phyloP scores from a whole-genome alignment of 2,113 vertebrate species.

The Elephantulus edwardii region DNA sequence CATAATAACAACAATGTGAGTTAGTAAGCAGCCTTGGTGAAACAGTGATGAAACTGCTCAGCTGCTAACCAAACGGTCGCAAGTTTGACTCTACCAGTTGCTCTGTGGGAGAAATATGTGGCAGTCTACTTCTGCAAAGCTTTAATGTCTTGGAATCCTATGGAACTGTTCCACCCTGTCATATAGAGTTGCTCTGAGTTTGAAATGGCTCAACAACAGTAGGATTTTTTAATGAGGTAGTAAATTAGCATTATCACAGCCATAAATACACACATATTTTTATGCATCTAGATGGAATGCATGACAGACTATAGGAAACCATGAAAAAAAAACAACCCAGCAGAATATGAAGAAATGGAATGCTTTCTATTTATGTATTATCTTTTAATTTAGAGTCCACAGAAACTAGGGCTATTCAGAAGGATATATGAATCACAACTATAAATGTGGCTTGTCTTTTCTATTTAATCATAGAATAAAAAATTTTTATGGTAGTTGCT shows the following conservation, averaged over 20 bases:
- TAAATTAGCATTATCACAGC: neutral
- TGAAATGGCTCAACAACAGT: no score
- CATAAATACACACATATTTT: neutral
- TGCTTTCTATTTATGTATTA: neutral
- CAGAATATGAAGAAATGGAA: neutral
- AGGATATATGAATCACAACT: neutral
- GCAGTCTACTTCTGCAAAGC: no score
- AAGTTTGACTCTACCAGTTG: no score
- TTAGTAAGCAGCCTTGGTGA: neutral
- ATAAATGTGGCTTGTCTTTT: constrained; percentile 30
- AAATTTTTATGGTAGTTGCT: neutral
- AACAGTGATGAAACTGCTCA: no score
- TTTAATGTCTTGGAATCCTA: no score
- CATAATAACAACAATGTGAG: neutral
- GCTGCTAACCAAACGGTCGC: no score
- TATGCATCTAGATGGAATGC: neutral
- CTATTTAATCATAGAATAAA: neutral
- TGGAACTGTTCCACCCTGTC: no score
- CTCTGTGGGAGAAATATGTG: no score
- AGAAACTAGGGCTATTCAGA: neutral
- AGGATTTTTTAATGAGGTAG: neutral
- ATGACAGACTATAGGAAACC: neutral
- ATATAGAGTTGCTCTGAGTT: no score
- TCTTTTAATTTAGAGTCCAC: constrained; percentile 21
- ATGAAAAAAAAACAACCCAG: neutral